A percentile compares a stretch with the other conserved stretches of the same genome.
Evolutionary conservation across 2,888 invertebrate genomes (phyloP).

Genomic region (Tinea trinotella): DNA sequence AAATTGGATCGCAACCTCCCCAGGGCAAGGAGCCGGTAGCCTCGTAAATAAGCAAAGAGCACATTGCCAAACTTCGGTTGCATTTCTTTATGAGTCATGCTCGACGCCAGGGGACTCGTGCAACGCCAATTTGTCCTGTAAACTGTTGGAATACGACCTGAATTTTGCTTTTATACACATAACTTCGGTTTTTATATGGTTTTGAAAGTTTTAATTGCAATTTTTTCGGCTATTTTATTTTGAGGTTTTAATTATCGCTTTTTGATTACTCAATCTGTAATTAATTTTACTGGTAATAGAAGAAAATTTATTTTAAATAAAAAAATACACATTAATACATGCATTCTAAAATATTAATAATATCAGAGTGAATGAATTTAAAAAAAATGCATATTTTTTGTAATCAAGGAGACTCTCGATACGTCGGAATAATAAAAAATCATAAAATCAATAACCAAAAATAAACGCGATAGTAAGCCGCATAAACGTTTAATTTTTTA

Average conservation of each 20-base stretch:
- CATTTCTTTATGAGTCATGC: slow-evolving; percentile 48
- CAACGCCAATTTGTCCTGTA: slow-evolving; percentile 14
- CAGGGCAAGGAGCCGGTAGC: slow-evolving; percentile 9
- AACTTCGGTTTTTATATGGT: slow-evolving; percentile 11
- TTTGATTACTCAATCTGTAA: neutral
- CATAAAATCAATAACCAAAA: too few relatives aligned
- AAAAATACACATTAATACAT: too few relatives aligned
- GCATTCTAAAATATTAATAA: too few relatives aligned
- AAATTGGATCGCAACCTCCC: neutral
- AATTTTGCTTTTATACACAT: slow-evolving; percentile 17
- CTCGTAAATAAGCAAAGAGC: slow-evolving; percentile 59
- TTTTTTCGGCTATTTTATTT: slow-evolving; percentile 13
- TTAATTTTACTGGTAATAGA: too few relatives aligned
- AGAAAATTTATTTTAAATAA: too few relatives aligned
- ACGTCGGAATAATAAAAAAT: too few relatives aligned
- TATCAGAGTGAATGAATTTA: too few relatives aligned
- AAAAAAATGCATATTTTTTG: too few relatives aligned
- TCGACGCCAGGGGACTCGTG: slow-evolving; percentile 9
- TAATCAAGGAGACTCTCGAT: too few relatives aligned
- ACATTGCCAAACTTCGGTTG: slow-evolving; percentile 56
- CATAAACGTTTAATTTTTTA: too few relatives aligned
- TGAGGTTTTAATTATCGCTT: neutral
- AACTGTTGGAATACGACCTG: slow-evolving; percentile 13
- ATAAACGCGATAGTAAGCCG: too few relatives aligned
- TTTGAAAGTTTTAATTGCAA: slow-evolving; percentile 9